phyloP scores from a whole-genome alignment of 2,797 vertebrate species.

The Gambusia yucatana region DNA sequence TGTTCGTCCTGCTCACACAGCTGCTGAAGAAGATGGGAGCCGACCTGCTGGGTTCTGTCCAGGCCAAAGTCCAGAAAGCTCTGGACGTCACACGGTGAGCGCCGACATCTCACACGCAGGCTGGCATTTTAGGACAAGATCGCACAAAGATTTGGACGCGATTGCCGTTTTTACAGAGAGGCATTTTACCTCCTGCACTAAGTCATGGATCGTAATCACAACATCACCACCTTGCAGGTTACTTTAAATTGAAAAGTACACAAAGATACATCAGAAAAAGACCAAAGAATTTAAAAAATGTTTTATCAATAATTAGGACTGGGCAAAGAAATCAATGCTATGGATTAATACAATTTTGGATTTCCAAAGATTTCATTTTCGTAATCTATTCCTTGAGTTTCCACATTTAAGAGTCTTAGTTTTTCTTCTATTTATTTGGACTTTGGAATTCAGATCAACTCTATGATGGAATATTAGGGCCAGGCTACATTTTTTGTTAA shows the following conservation, averaged over 20 bases:
- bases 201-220: background rate
- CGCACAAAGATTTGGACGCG: background rate
- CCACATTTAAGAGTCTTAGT: no score
- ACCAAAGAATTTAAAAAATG: background rate
- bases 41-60: slow-evolving; percentile 95
- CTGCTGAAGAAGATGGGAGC: slow-evolving; percentile 98
- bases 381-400: no score
- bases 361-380: no score
- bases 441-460: no score
- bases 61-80: slow-evolving; percentile 97
- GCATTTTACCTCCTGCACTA: no score
- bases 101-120: background rate
- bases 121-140: background rate
- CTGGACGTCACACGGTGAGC: slow-evolving; percentile 93
- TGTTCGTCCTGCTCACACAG: slow-evolving; percentile 94
- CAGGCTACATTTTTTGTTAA: no score
- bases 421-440: no score
- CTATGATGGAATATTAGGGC: no score
- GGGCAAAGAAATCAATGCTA: no score
- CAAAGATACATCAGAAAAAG: background rate
- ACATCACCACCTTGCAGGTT: background rate
- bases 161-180: background rate
- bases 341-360: no score
- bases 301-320: no score
- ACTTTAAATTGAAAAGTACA: background rate